Evolutionary conservation across 2,797 vertebrate genomes (phyloP), one percentile per base, ranked within the genome.

Genomic region (Mycteria americana): DNA sequence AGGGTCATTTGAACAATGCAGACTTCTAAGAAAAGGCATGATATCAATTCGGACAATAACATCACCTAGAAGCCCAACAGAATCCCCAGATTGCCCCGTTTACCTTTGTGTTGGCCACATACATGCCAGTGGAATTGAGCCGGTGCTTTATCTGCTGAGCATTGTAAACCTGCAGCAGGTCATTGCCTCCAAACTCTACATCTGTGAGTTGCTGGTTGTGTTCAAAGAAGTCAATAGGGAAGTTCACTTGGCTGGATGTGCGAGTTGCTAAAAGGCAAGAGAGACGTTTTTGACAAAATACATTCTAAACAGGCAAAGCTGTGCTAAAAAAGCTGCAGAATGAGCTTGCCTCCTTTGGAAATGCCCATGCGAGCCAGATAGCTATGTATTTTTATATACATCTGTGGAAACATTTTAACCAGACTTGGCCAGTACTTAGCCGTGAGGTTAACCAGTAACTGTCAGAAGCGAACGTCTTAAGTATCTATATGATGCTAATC

Each of bases 91-190:
- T 0, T 5, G 13, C 35, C 75, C 45, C 62, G 31, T 93, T 96
- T 97, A 99, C 99, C 99, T 99, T 99, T 10, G 99, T 99, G 98
- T 99, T 99, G 92, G 99, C 99, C 97, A 99, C 99, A 53, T 99
- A 99, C 99, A 99, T 99, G 98, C 99, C 99, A 4, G 99, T 99
- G 88, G 99, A 99, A 89, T 99, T 99, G 89, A 99, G 99, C 9
- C 99, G 98, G 97, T 99, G 99, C 97, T 99, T 99, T 90, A 99
- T 99, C 98, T 99, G 99, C 95, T 99, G 99, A 59, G 99, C 99
- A 2, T 99, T 99, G 97, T 99, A 99, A 82, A 99, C 99, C 97
- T 99, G 99, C 75, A 99, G 97, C 88, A 99, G 98, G 95, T 99
- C 99, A 13, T 99, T 99, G 50, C 99, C 99, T 4, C 99, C 99